These are phyloP conservation scores for Callaeas wilsoni DNA, from an alignment of 2,113 vertebrate species.

Conservation along the genomic window DNA sequence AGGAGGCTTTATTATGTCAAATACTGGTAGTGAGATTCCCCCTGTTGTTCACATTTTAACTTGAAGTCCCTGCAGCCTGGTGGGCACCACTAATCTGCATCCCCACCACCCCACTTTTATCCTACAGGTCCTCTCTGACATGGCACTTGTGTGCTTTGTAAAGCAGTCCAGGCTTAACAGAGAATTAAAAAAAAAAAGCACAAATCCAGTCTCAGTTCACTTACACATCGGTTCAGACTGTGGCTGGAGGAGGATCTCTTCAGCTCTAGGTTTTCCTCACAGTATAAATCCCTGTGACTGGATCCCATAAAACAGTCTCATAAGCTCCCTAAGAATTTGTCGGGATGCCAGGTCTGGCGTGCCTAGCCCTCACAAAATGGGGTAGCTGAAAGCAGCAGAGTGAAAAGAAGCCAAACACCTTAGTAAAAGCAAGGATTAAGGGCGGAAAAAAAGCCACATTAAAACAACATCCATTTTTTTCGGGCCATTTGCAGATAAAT, in stretches of 20 bases:
- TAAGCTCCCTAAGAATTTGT: constrained; percentile 38
- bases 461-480: background rate
- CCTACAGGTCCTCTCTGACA: background rate
- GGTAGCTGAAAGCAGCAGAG: constrained; percentile 6
- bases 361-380: background rate
- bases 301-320: constrained; percentile 45
- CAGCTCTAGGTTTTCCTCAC: constrained; percentile 27
- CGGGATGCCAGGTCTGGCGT: background rate
- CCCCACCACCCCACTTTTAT: background rate
- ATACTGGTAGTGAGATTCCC: background rate
- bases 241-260: constrained; percentile 6
- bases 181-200: background rate
- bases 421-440: constrained; percentile 4
- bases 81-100: background rate
- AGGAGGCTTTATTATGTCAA: background rate
- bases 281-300: constrained; percentile 31
- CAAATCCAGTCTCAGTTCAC: background rate
- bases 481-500: constrained; percentile 36
- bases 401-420: constrained; percentile 30
- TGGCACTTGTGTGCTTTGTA: background rate
- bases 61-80: background rate
- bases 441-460: background rate
- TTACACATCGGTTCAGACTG: background rate
- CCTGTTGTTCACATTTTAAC: background rate
- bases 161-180: background rate